phyloP scores from a whole-genome alignment of 1,140 invertebrate genomes.

The Caenorhabditis briggsae region DNA sequence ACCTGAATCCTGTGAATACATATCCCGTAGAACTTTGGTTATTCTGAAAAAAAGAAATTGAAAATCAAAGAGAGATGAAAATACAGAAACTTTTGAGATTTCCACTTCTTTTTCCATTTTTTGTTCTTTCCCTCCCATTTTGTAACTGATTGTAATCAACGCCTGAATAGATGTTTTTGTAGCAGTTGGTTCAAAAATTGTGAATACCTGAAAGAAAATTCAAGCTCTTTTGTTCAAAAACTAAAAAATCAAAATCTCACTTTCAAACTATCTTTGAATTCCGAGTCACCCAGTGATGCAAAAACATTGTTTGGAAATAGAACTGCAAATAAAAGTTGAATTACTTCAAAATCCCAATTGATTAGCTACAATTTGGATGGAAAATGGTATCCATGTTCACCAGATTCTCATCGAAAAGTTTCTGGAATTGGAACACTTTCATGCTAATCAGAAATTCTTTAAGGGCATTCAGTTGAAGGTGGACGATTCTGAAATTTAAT shows the following conservation, averaged over 20 bases:
- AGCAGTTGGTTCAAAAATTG: neutral
- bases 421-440: neutral
- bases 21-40: neutral
- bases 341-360: neutral
- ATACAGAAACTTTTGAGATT: neutral
- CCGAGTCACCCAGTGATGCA: neutral
- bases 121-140: neutral
- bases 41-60: neutral
- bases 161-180: neutral
- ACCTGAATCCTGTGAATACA: slow-evolving; percentile 2
- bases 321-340: neutral
- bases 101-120: slow-evolving; percentile 24
- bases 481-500: neutral
- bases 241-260: neutral
- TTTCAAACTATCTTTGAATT: slow-evolving; percentile 23
- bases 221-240: too few relatives aligned
- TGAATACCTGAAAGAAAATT: neutral
- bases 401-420: slow-evolving; percentile 11
- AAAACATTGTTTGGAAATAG: slow-evolving; percentile 29
- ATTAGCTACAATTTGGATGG: slow-evolving; percentile 8
- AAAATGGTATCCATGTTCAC: slow-evolving; percentile 4
- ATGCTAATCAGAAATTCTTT: neutral
- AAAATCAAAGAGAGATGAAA: neutral
- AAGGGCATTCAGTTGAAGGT: neutral
- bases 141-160: neutral